Evolutionary conservation across 2,888 invertebrate species (phyloP).

Genomic region (Sabatieria punctata): DNA sequence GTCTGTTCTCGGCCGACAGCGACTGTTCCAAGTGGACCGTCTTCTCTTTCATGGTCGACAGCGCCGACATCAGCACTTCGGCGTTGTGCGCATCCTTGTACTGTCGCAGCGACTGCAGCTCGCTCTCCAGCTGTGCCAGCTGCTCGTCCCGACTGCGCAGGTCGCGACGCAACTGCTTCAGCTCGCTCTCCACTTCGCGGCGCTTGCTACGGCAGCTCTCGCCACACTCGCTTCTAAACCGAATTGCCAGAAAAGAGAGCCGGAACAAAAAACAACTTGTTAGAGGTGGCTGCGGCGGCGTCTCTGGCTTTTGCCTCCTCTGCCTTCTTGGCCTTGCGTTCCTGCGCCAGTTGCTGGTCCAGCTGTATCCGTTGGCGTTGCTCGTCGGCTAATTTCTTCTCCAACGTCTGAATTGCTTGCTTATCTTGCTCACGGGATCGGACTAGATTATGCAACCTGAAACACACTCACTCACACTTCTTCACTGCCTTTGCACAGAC

Average conservation of each 20-base stretch:
- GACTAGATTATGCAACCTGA: slow-evolving; percentile 53
- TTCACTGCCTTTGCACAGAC: no score
- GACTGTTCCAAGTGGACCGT: slow-evolving; percentile 78
- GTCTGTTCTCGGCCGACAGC: slow-evolving; percentile 83
- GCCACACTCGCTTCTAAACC: slow-evolving; percentile 43
- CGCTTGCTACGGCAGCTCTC: slow-evolving; percentile 47
- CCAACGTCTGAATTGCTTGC: slow-evolving; percentile 52
- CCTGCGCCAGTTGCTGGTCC: slow-evolving; percentile 50
- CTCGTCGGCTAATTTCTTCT: slow-evolving; percentile 68
- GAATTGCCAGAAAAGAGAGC: background rate
- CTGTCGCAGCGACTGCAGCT: slow-evolving; percentile 42
- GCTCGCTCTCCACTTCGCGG: slow-evolving; percentile 48
- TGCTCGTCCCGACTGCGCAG: slow-evolving; percentile 50
- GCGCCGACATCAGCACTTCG: slow-evolving; percentile 55
- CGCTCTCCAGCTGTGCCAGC: slow-evolving; percentile 42
- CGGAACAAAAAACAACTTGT: no score
- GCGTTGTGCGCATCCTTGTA: slow-evolving; percentile 40
- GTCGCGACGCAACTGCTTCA: slow-evolving; percentile 47
- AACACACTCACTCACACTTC: slow-evolving; percentile 13
- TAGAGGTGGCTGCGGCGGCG: slow-evolving; percentile 9
- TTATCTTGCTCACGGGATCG: slow-evolving; percentile 58
- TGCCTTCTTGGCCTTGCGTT: slow-evolving; percentile 45
- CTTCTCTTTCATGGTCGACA: slow-evolving; percentile 55
- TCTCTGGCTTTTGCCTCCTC: slow-evolving; percentile 42
- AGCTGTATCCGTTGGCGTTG: slow-evolving; percentile 53